Evolutionary conservation across 1,140 invertebrate genomes (phyloP).

Genomic region (Wasmannia auropunctata): DNA sequence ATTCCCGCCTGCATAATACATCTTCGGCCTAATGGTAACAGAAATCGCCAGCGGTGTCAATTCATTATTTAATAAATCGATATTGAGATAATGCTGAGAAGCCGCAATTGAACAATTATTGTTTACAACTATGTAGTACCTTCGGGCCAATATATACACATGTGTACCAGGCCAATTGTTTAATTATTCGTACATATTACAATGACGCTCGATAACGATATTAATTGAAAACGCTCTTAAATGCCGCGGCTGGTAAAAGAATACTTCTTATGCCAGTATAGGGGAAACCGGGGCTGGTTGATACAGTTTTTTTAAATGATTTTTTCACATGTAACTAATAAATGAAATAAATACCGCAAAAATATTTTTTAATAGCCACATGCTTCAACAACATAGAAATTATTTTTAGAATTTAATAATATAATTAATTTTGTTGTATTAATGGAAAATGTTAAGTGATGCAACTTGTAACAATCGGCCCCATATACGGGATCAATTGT

Average conservation of each 20-base stretch:
- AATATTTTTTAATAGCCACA: no score
- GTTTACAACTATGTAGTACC: background rate
- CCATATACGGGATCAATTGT: no score
- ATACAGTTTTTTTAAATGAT: no score
- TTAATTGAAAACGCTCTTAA: background rate
- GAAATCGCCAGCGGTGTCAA: background rate
- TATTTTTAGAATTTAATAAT: no score
- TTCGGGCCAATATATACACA: background rate
- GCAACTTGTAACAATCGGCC: no score
- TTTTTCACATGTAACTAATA: no score
- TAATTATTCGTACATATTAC: background rate
- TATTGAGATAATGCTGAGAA: background rate
- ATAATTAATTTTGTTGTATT: no score
- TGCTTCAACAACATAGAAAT: no score
- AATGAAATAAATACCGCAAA: no score
- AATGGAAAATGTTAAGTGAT: no score
- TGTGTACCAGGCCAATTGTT: background rate
- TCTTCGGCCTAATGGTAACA: background rate
- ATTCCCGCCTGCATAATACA: background rate
- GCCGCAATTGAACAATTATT: background rate
- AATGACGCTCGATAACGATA: background rate
- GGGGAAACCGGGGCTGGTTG: no score
- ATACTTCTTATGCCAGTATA: no score
- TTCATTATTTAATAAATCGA: conserved; percentile 21
- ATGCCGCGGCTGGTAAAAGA: background rate